phyloP scores from a whole-genome alignment of 2,888 invertebrate genomes.

The Labia minor region DNA sequence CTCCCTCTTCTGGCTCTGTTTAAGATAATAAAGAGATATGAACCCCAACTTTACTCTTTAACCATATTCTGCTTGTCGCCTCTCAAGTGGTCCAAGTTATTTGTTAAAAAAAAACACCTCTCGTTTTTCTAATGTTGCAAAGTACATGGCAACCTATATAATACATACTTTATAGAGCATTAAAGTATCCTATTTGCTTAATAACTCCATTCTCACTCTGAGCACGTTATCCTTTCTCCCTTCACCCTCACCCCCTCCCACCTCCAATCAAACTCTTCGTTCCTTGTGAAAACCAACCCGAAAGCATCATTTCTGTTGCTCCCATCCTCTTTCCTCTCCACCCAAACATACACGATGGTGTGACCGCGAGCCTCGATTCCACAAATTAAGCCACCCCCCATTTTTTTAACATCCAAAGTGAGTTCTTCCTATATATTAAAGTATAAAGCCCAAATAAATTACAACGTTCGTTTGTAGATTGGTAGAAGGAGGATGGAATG shows the following conservation, averaged over 20 bases:
- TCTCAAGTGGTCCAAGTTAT: neutral
- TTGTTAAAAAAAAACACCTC: neutral
- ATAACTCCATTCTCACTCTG: conserved; percentile 5
- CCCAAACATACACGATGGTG: too few relatives aligned
- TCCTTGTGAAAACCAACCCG: neutral
- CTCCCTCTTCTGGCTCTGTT: too few relatives aligned
- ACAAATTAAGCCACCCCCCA: neutral
- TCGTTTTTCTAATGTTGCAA: neutral
- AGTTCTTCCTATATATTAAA: neutral
- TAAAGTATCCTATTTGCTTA: conserved; percentile 13
- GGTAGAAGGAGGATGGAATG: too few relatives aligned
- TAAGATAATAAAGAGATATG: conserved; percentile 5
- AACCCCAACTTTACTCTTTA: neutral
- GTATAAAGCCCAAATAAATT: conserved; percentile 13
- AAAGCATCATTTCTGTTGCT: neutral
- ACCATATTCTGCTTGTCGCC: neutral
- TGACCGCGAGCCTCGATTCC: neutral
- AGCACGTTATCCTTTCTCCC: conserved; percentile 1
- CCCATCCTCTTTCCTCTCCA: neutral
- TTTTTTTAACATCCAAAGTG: neutral
- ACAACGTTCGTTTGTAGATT: neutral
- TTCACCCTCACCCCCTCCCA: neutral
- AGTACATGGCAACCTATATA: conserved; percentile 13
- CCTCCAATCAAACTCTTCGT: neutral
- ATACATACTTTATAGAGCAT: conserved; percentile 13